These are phyloP conservation scores for Julus scanicus DNA, from an alignment of 2,888 invertebrate genomes.

Conservation along the genomic window DNA sequence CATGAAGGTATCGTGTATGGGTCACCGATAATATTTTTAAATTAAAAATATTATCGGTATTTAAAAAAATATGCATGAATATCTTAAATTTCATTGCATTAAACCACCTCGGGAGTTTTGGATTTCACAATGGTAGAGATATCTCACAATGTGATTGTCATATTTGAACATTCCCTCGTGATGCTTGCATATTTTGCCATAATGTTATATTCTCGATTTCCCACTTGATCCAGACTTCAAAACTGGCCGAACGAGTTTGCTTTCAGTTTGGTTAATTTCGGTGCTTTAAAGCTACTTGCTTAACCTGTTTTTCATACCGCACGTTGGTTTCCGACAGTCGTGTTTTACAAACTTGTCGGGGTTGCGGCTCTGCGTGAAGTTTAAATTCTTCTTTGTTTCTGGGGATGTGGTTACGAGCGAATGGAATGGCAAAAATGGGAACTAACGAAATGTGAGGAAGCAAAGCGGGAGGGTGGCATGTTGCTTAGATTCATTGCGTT, in stretches of 20 bases:
- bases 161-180: background rate
- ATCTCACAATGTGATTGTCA: background rate
- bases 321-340: too few relatives aligned
- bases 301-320: background rate
- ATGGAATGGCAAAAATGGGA: background rate
- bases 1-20: too few relatives aligned
- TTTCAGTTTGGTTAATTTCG: background rate
- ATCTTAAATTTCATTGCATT: too few relatives aligned
- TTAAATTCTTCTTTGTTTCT: background rate
- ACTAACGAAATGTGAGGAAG: background rate
- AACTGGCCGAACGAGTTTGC: background rate
- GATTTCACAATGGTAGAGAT: too few relatives aligned
- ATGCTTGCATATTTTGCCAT: background rate
- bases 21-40: too few relatives aligned
- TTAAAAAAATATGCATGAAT: too few relatives aligned
- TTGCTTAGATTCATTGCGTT: background rate
- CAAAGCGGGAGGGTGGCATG: background rate
- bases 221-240: too few relatives aligned
- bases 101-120: too few relatives aligned
- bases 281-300: background rate
- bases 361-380: background rate
- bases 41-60: too few relatives aligned
- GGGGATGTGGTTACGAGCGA: background rate
- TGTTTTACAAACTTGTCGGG: too few relatives aligned
- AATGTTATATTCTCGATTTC: too few relatives aligned